These are phyloP conservation scores for Pollenia griseotomentosa DNA, from an alignment of 2,888 invertebrate genomes.

Conservation along the genomic window DNA sequence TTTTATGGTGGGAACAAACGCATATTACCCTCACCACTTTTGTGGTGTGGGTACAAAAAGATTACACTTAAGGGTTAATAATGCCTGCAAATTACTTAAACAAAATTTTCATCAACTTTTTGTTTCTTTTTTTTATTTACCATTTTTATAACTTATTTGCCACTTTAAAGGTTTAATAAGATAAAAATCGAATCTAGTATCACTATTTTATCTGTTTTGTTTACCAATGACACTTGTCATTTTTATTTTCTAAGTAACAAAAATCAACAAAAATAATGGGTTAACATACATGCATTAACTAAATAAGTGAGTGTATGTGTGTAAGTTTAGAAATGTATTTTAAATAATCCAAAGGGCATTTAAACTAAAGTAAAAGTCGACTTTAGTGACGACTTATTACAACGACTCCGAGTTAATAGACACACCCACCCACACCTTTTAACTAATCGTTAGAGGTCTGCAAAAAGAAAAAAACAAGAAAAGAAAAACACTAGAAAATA, in stretches of 20 bases:
- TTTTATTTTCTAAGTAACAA: conserved; percentile 35
- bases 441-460: conserved; percentile 38
- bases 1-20: no score
- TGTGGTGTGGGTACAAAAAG: no score
- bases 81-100: no score
- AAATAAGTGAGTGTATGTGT: not conserved
- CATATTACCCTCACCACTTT: no score
- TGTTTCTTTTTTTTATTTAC: no score
- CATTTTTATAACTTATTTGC: no score
- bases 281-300: not conserved
- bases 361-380: conserved; percentile 41
- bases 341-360: conserved; percentile 56
- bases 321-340: not conserved
- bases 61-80: no score
- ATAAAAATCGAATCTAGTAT: conserved; percentile 3
- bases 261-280: not conserved
- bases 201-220: conserved; percentile 3
- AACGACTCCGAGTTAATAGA: conserved; percentile 55
- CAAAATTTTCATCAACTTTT: no score
- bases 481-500: not conserved
- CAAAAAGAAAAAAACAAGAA: conserved; percentile 23
- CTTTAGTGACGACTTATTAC: conserved; percentile 46
- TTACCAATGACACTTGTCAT: conserved; percentile 48
- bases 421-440: conserved; percentile 72
- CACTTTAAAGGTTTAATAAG: not conserved